Conservation (phyloP, 2,113 vertebrate species). For the Marmota monax region DNA sequence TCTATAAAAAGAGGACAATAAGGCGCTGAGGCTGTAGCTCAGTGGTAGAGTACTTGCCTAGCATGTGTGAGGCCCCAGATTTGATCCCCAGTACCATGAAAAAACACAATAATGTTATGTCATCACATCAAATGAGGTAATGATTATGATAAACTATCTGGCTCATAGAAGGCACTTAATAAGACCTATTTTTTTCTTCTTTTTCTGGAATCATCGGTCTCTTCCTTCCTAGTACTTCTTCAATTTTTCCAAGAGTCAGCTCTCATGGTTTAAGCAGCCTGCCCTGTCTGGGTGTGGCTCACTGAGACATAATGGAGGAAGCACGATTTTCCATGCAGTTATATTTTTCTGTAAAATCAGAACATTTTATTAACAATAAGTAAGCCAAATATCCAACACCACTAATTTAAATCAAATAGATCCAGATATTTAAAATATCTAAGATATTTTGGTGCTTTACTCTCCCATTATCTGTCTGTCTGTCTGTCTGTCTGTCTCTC, state of each 20-base stretch:
- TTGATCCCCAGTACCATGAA: too few relatives aligned
- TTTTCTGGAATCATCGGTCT: background rate
- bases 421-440: background rate
- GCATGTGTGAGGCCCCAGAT: too few relatives aligned
- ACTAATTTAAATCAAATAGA: conserved; percentile 35
- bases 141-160: conserved; percentile 14
- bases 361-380: conserved; percentile 55
- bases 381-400: conserved; percentile 26
- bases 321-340: background rate
- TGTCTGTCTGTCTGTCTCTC: accelerated
- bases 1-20: background rate
- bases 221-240: conserved; percentile 21
- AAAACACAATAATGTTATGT: background rate
- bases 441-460: background rate
- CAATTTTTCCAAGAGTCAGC: background rate
- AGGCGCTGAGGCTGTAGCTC: too few relatives aligned
- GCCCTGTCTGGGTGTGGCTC: background rate
- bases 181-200: background rate
- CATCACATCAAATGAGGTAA: background rate
- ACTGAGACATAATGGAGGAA: background rate
- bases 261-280: background rate
- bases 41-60: too few relatives aligned
- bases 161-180: background rate
- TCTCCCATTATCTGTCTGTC: background rate
- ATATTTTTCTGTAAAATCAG: conserved; percentile 47